Percentiles rank a stretch among this genome's conserved stretches.
phyloP scores from a whole-genome alignment of 2,113 vertebrate species.

The Serilophus lunatus region DNA sequence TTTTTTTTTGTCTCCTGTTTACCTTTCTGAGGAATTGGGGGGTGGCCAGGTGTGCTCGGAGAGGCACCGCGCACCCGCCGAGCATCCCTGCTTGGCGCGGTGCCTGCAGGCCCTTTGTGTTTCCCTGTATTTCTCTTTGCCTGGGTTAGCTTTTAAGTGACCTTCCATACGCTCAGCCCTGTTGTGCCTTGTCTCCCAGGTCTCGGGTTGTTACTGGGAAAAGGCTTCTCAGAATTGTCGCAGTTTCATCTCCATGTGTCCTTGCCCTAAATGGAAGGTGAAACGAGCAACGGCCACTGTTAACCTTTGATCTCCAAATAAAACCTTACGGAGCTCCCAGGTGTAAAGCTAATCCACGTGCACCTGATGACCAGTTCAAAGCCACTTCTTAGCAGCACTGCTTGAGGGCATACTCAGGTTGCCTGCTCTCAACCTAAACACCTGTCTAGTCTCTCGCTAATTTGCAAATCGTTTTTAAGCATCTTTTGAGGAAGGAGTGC shows the following conservation, averaged over 20 bases:
- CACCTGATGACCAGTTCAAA: background rate
- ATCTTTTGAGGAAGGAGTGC: background rate
- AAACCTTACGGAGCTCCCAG: background rate
- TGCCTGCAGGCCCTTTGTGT: background rate
- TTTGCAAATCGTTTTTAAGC: background rate
- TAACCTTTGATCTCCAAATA: background rate
- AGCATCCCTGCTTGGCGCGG: background rate
- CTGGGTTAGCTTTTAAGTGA: rapidly evolving
- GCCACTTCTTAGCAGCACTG: background rate
- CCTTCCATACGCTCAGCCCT: rapidly evolving
- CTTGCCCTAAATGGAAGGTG: background rate
- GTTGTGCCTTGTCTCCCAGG: background rate
- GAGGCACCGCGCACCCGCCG: background rate
- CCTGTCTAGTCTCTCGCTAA: background rate
- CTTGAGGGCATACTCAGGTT: background rate
- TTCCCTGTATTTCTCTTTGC: too few species aligned
- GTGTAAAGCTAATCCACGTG: background rate
- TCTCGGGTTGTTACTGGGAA: rapidly evolving
- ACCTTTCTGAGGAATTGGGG: rapidly evolving
- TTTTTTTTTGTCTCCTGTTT: too few species aligned
- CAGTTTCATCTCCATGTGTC: rapidly evolving
- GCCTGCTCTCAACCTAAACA: background rate
- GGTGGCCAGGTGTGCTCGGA: background rate
- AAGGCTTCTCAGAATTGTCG: background rate
- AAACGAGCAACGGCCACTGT: background rate